These are phyloP conservation scores for Malthinus flaveolus DNA, from an alignment of 2,888 invertebrate genomes.

Conservation along the genomic window DNA sequence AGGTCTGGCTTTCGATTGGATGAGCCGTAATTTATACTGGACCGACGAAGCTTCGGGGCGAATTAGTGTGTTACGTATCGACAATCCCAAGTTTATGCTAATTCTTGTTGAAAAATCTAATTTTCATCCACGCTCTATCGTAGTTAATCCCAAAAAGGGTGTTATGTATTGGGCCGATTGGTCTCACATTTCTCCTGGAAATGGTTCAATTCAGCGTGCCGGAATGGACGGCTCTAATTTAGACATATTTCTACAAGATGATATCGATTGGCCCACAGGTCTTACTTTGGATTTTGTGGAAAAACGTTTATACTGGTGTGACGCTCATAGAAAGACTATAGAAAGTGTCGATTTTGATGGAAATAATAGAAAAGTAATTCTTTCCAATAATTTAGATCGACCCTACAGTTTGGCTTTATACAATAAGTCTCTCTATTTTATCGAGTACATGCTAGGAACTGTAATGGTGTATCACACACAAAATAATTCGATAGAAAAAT, in stretches of 20 bases:
- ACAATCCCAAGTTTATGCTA: conserved; percentile 59
- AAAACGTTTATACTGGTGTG: conserved; percentile 71
- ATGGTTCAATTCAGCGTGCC: conserved; percentile 68
- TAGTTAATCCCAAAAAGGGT: conserved; percentile 70
- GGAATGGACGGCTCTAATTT: conserved; percentile 75
- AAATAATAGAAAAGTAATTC: conserved; percentile 57
- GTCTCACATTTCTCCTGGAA: conserved; percentile 55
- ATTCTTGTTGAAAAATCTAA: conserved; percentile 61
- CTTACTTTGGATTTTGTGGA: conserved; percentile 66
- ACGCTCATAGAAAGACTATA: conserved; percentile 69
- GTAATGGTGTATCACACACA: conserved; percentile 58
- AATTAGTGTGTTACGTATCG: conserved; percentile 70
- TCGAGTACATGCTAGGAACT: conserved; percentile 68
- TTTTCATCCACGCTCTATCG: conserved; percentile 62
- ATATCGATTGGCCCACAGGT: conserved; percentile 76
- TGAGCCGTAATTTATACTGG: conserved; percentile 82
- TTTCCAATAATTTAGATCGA: conserved; percentile 58
- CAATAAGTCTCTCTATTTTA: conserved; percentile 69
- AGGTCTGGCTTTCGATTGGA: conserved; percentile 83
- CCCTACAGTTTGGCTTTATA: conserved; percentile 67
- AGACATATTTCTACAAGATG: conserved; percentile 57
- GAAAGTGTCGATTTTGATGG: conserved; percentile 66
- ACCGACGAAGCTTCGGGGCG: conserved; percentile 72
- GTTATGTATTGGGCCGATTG: conserved; percentile 80
- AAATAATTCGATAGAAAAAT: conserved; percentile 52